phyloP scores from a whole-genome alignment of 2,797 vertebrate genomes.

The Acrossocheilus wenchowensis region DNA sequence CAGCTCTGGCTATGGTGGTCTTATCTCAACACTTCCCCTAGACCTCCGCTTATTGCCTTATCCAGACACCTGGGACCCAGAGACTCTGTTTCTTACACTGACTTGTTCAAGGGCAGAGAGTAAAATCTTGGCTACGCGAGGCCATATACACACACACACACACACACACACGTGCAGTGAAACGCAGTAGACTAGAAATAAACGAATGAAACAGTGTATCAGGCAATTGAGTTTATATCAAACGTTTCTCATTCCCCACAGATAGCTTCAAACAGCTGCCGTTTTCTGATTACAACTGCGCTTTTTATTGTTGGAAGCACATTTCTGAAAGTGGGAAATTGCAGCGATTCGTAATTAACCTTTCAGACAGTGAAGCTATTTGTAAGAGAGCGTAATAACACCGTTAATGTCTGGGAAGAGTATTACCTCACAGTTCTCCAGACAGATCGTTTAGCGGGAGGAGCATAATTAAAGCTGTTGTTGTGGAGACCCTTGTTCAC shows the following conservation, averaged over 20 bases:
- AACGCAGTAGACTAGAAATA: constrained; percentile 34
- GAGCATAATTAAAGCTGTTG: constrained; percentile 50
- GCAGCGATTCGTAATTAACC: constrained; percentile 52
- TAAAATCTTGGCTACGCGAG: not conserved
- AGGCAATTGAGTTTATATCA: constrained; percentile 35
- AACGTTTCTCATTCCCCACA: constrained; percentile 20
- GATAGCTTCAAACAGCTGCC: constrained; percentile 35
- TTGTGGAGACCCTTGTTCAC: constrained; percentile 41
- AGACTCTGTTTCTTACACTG: constrained; percentile 16
- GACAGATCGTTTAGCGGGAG: constrained; percentile 37
- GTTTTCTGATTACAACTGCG: constrained; percentile 25
- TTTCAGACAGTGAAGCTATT: constrained; percentile 45
- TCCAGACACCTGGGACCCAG: constrained; percentile 39
- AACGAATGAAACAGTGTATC: constrained; percentile 3
- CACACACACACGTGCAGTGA: not conserved
- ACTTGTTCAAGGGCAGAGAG: constrained; percentile 33
- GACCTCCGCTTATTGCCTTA: constrained; percentile 44
- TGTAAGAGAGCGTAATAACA: constrained; percentile 45
- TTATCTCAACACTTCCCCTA: constrained; percentile 29
- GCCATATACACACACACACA: not conserved
- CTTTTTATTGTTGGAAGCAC: constrained; percentile 31
- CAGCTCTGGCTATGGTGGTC: constrained; percentile 38
- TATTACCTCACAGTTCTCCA: constrained; percentile 45
- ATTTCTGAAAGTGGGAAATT: constrained; percentile 41
- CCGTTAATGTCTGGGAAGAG: constrained; percentile 44